Conservation (phyloP, 2,797 vertebrate species). For the Phataginus tetradactyla region DNA sequence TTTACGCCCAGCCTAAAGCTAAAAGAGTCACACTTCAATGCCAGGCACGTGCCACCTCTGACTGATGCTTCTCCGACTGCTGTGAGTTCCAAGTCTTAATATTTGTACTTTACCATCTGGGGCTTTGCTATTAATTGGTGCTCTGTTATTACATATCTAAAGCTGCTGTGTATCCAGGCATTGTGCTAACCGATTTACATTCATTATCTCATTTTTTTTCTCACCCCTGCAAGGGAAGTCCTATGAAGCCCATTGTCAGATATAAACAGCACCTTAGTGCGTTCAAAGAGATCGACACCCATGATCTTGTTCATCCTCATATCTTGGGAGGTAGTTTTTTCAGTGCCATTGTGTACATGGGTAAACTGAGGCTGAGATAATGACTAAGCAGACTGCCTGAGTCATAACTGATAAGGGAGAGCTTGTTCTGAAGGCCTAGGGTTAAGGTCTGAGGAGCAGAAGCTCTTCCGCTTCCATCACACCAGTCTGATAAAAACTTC, state of each 20-base stretch:
- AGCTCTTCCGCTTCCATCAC: background rate
- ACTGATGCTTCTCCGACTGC: accelerated
- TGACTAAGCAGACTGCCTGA: background rate
- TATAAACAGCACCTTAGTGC: background rate
- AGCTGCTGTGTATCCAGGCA: background rate
- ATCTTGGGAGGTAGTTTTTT: background rate
- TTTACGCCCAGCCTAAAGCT: accelerated
- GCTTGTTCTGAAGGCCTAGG: background rate
- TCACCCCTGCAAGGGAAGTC: background rate
- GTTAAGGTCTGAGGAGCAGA: accelerated
- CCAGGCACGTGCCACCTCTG: background rate
- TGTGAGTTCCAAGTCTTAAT: background rate
- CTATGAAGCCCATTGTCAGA: background rate
- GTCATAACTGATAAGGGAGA: background rate
- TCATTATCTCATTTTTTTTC: background rate
- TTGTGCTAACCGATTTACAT: background rate
- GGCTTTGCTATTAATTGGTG: background rate
- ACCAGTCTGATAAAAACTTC: background rate
- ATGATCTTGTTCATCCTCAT: background rate
- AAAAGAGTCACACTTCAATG: accelerated
- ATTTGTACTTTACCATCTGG: background rate
- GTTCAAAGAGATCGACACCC: background rate
- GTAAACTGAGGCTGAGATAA: background rate
- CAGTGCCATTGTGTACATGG: background rate
- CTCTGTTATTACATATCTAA: background rate